Percentiles rank a stretch among this genome's conserved stretches.
phyloP scores from a whole-genome alignment of 2,888 invertebrate species.

The Leptodirus hochenwartii region DNA sequence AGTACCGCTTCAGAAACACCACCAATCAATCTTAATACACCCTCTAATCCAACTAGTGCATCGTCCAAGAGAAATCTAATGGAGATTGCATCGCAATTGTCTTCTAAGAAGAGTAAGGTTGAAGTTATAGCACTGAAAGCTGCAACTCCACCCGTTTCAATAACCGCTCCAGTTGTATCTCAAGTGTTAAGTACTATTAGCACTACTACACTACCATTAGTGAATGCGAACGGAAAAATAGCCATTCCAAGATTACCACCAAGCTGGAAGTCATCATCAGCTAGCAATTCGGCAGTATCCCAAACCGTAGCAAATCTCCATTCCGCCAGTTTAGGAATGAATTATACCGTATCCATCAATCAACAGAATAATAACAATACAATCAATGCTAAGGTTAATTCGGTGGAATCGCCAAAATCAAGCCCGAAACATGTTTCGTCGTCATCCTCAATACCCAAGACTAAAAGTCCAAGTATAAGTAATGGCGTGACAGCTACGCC shows the following conservation, averaged over 20 bases:
- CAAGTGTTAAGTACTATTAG: too few relatives aligned
- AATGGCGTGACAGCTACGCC: too few relatives aligned
- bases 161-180: neutral
- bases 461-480: too few relatives aligned
- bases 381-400: too few relatives aligned
- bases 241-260: slow-evolving; percentile 17
- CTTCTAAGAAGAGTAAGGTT: slow-evolving; percentile 21
- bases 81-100: slow-evolving; percentile 24
- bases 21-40: slow-evolving; percentile 9
- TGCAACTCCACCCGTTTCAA: neutral
- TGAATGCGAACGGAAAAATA: slow-evolving; percentile 16
- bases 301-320: slow-evolving; percentile 19
- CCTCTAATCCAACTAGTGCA: slow-evolving; percentile 11
- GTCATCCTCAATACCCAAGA: neutral
- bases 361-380: slow-evolving; percentile 9
- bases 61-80: slow-evolving; percentile 19
- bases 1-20: neutral
- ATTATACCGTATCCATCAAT: slow-evolving; percentile 23
- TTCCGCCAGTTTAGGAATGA: slow-evolving; percentile 23
- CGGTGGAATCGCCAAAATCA: slow-evolving; percentile 2
- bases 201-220: slow-evolving; percentile 7
- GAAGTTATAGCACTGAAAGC: slow-evolving; percentile 15
- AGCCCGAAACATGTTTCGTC: slow-evolving; percentile 1
- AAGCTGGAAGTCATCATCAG: slow-evolving; percentile 3
- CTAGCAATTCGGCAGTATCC: slow-evolving; percentile 12